These are phyloP conservation scores for Lymantria dispar DNA, from an alignment of 2,888 invertebrate genomes.

Conservation along the genomic window DNA sequence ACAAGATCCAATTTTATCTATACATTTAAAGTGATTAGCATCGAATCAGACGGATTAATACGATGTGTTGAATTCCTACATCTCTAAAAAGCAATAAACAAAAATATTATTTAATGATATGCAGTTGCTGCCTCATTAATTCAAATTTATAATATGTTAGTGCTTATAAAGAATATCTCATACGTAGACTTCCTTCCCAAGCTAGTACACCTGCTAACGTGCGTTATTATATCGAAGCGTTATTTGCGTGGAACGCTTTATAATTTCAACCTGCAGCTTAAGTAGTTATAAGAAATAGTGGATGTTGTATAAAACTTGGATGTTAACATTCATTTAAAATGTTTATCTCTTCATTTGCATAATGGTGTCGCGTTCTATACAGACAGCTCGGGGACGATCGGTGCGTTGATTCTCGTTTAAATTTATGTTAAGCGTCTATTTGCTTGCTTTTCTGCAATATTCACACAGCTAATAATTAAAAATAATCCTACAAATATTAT, in stretches of 20 bases:
- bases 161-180: slow-evolving; percentile 3
- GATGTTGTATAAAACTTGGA: slow-evolving; percentile 50
- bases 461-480: neutral
- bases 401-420: slow-evolving; percentile 41
- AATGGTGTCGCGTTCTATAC: slow-evolving; percentile 52
- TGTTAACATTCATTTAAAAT: slow-evolving; percentile 68
- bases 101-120: slow-evolving; percentile 18
- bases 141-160: slow-evolving; percentile 9
- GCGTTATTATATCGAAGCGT: slow-evolving; percentile 20
- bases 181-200: slow-evolving; percentile 2
- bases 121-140: slow-evolving; percentile 21
- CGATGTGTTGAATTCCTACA: slow-evolving; percentile 6
- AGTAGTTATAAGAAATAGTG: slow-evolving; percentile 45
- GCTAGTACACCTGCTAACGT: slow-evolving; percentile 11
- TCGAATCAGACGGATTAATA: neutral
- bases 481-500: too few species aligned
- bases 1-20: neutral
- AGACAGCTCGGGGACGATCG: slow-evolving; percentile 69
- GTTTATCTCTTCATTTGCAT: slow-evolving; percentile 75
- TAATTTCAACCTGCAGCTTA: slow-evolving; percentile 34
- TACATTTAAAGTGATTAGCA: neutral
- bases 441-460: slow-evolving; percentile 29
- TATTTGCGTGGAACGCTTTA: slow-evolving; percentile 29
- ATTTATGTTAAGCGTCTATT: slow-evolving; percentile 43
- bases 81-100: slow-evolving; percentile 13